Percentiles rank a stretch among this genome's conserved stretches.
These are phyloP conservation scores for Meganola albula DNA, from an alignment of 2,888 invertebrate genomes.

Conservation along the genomic window DNA sequence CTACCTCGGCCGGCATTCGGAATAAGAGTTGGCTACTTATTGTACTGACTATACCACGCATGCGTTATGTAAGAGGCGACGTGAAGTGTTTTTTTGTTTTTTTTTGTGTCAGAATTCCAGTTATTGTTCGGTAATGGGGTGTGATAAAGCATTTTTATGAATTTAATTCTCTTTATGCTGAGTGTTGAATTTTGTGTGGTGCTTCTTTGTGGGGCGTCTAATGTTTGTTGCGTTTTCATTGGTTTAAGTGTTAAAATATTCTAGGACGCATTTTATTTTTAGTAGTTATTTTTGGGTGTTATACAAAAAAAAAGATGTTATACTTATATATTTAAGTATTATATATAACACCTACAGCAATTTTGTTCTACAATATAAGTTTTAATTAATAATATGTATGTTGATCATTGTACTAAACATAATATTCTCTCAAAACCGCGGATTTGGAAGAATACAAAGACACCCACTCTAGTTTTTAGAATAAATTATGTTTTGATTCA, in stretches of 20 bases:
- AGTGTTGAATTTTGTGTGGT: conserved; percentile 22
- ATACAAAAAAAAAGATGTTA: too few species aligned
- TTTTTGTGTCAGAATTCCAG: conserved; percentile 37
- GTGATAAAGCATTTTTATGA: conserved; percentile 51
- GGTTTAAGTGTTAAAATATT: neutral
- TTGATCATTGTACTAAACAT: too few species aligned
- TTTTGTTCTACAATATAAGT: too few species aligned
- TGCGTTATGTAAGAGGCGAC: conserved; percentile 37
- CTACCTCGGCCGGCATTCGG: conserved; percentile 44
- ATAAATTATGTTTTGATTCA: too few species aligned
- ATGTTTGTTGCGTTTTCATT: conserved; percentile 2
- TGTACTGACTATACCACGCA: conserved; percentile 36
- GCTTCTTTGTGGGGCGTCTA: conserved; percentile 15
- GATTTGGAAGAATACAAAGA: too few species aligned
- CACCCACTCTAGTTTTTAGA: too few species aligned
- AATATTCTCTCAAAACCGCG: too few species aligned
- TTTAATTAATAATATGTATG: too few species aligned
- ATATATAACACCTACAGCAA: neutral
- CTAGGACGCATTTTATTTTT: too few species aligned
- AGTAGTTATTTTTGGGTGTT: too few species aligned
- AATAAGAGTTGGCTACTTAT: conserved; percentile 48
- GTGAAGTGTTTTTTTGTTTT: conserved; percentile 25
- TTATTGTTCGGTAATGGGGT: conserved; percentile 52
- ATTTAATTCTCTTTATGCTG: conserved; percentile 32
- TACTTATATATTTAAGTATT: neutral